These are phyloP conservation scores for Mola mola DNA, from an alignment of 2,113 vertebrate species.

Conservation along the genomic window DNA sequence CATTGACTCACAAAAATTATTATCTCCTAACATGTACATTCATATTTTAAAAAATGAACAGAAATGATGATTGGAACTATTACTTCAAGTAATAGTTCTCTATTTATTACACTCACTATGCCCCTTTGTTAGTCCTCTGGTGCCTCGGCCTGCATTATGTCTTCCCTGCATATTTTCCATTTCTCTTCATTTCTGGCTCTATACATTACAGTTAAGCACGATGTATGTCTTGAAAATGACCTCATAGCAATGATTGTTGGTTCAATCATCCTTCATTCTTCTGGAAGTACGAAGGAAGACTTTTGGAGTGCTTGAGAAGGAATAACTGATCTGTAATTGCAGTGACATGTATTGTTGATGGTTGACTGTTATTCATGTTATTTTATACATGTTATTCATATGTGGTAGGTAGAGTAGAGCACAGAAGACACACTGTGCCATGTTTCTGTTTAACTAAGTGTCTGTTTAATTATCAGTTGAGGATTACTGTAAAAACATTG, in stretches of 20 bases:
- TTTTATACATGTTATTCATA: too few species aligned
- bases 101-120: too few species aligned
- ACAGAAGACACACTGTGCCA: too few species aligned
- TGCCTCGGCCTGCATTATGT: conserved; percentile 29
- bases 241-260: conserved; percentile 22
- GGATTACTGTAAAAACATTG: too few species aligned
- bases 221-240: conserved; percentile 41
- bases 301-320: not conserved
- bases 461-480: too few species aligned
- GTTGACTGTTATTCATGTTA: not conserved
- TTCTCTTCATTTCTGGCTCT: conserved; percentile 27
- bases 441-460: too few species aligned
- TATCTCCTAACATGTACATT: conserved; percentile 28
- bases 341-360: not conserved
- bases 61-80: conserved; percentile 3
- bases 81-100: conserved; percentile 12
- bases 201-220: conserved; percentile 23
- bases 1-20: conserved; percentile 39
- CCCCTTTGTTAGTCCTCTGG: too few species aligned
- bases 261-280: conserved; percentile 28
- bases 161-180: conserved; percentile 15
- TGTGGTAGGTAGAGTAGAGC: not conserved
- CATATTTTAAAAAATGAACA: conserved; percentile 22
- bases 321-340: conserved; percentile 26
- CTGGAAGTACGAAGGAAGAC: not conserved